Evolutionary conservation across 2,797 vertebrate genomes (phyloP), one percentile per base, ranked within the genome.

Genomic region (Acanthis flammea): DNA sequence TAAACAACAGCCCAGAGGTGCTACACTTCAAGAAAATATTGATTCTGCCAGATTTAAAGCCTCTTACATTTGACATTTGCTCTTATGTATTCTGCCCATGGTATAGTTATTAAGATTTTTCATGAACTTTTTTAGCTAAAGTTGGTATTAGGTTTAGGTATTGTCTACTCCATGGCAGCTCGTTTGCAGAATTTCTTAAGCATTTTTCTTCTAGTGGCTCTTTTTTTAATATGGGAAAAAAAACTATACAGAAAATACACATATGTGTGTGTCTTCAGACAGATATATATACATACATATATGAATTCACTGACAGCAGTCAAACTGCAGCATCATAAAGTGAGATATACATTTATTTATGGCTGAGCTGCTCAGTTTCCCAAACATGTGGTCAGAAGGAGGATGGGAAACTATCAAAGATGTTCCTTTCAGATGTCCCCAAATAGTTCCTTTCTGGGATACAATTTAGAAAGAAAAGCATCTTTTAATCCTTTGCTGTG

Each of bases 261-360:
- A 3, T 12, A 17, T 8, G 2, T 23, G 1, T 0, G 0, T 76
- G 17, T 37, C 16, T 65, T 75, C 48, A 67, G n/a, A 22, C 14
- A 77, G 39, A 28, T n/a, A 21, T 7, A 13, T 3, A 35, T 6
- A n/a, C 0, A 30, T 1, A n/a, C 2, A 19, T 2, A 19, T 51
- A 31, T 19, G 10, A 75, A 74, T 57, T 73, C 50, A 65, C 15
- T 62, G 27, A 27, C 22, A 74, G 61, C 22, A 90, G 45, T 81
- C 54, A 88, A 54, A 55, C 21, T 55, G 41, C 28, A 33, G 51
- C 31, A 48, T 67, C 35, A 47, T 31, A 27, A 78, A 62, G n/a
- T n/a, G 4, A 85, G 13, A 35, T 53, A 33, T 1, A 23, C 5
- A 24, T n/a, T 28, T 13, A 19, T 60, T 90, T 12, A 19, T 24